Evolutionary conservation across 2,888 invertebrate species (phyloP).

Genomic region (Oxycera nigricornis): DNA sequence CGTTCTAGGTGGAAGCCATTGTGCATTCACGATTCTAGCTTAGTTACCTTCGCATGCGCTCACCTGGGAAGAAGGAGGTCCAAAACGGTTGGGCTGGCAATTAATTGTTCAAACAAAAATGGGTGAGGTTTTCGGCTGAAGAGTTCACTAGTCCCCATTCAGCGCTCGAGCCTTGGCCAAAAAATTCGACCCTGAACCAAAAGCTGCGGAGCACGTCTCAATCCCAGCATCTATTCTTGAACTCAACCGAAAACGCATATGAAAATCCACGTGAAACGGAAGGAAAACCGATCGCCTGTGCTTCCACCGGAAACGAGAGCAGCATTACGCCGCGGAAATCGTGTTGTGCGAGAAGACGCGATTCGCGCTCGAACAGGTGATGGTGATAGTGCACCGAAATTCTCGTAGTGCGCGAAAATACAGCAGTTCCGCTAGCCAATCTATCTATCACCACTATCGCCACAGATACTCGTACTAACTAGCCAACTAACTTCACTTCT

Average conservation of each 20-base stretch:
- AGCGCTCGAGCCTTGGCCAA: neutral
- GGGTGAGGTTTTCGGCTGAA: neutral
- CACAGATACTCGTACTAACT: neutral
- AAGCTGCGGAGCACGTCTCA: neutral
- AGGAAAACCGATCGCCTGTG: neutral
- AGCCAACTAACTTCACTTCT: neutral
- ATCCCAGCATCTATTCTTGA: neutral
- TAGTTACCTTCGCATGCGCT: too few species aligned
- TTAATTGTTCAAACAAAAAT: neutral
- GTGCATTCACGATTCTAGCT: too few species aligned
- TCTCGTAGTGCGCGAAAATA: neutral
- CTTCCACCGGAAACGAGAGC: conserved; percentile 31
- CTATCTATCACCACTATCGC: too few species aligned
- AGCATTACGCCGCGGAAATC: conserved; percentile 27
- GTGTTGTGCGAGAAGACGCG: neutral
- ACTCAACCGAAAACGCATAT: neutral
- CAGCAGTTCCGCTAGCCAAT: neutral
- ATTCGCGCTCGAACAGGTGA: conserved; percentile 12
- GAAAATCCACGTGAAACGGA: conserved; percentile 1
- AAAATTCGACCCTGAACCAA: neutral
- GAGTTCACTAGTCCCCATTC: neutral
- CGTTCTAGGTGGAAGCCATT: too few species aligned
- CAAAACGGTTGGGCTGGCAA: neutral
- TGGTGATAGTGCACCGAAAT: neutral
- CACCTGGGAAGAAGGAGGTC: too few species aligned